Conservation (phyloP, 2,113 vertebrate genomes). For the Deroptyus accipitrinus region DNA sequence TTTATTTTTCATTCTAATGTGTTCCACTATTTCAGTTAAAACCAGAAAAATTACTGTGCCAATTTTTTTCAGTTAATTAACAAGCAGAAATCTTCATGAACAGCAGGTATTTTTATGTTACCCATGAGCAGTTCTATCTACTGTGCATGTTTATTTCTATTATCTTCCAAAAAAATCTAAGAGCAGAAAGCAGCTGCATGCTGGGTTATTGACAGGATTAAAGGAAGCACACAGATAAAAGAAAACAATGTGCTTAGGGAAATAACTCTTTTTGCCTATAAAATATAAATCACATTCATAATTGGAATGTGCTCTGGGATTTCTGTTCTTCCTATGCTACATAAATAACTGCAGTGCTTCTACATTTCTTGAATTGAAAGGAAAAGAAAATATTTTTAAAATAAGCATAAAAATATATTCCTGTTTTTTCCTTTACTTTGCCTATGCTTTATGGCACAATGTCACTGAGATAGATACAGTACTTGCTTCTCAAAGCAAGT, state of each 20-base stretch:
- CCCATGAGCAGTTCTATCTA: constrained; percentile 18
- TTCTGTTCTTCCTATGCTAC: background rate
- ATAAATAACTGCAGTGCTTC: background rate
- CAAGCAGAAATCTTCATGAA: constrained; percentile 46
- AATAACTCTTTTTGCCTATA: constrained; percentile 35
- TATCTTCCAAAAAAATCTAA: constrained; percentile 43
- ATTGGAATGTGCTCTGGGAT: constrained; percentile 43
- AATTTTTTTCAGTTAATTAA: constrained; percentile 46
- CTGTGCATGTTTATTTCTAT: background rate
- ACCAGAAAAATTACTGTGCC: background rate
- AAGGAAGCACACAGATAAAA: constrained; percentile 49
- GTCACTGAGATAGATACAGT: background rate
- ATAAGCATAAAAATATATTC: background rate
- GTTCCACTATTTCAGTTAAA: background rate
- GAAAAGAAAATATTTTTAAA: background rate
- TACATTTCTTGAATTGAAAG: background rate
- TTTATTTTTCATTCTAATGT: constrained; percentile 5
- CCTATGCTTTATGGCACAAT: background rate
- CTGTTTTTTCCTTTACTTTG: background rate
- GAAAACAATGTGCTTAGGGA: constrained; percentile 40
- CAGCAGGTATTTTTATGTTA: constrained; percentile 49
- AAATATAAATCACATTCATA: constrained; percentile 53
- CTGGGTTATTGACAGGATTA: constrained; percentile 56
- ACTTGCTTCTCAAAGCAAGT: background rate
- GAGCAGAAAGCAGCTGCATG: constrained; percentile 27